These are phyloP conservation scores for Channa striata DNA, from an alignment of 2,797 vertebrate species.

Conservation along the genomic window DNA sequence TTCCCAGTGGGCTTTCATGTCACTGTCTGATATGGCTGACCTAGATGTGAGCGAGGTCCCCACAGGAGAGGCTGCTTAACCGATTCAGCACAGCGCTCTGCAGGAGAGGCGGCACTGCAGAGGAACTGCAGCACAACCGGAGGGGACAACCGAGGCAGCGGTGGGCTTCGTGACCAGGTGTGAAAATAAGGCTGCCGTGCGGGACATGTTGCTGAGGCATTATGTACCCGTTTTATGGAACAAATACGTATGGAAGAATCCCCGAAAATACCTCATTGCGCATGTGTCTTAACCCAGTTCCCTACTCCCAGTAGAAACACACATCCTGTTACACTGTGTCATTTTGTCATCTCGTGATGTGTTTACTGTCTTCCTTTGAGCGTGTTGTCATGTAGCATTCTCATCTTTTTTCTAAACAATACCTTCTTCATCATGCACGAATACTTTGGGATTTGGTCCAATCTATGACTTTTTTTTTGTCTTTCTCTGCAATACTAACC, in stretches of 20 bases:
- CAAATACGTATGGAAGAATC: constrained; percentile 12
- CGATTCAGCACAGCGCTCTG: constrained; percentile 59
- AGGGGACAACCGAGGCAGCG: constrained; percentile 15
- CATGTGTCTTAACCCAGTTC: constrained; percentile 49
- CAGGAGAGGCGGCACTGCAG: constrained; percentile 61
- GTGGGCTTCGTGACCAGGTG: constrained; percentile 9
- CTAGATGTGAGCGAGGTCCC: constrained; percentile 70
- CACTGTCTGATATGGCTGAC: constrained; percentile 71
- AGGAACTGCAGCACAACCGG: constrained; percentile 43
- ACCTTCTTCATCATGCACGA: neutral
- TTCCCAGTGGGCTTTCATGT: constrained; percentile 53
- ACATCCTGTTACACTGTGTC: constrained; percentile 32
- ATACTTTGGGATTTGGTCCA: too few species aligned
- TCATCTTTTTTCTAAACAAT: neutral
- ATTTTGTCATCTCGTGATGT: neutral
- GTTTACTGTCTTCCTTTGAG: constrained; percentile 19
- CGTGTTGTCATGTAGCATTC: neutral
- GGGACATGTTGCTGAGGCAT: constrained; percentile 21
- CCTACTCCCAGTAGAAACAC: constrained; percentile 18
- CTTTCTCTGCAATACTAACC: neutral
- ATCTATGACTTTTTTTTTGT: too few species aligned
- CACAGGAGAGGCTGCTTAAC: constrained; percentile 46
- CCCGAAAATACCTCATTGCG: constrained; percentile 24
- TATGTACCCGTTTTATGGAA: constrained; percentile 31
- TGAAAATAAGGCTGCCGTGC: constrained; percentile 16